These are phyloP conservation scores for Sesia apiformis DNA, from an alignment of 2,888 invertebrate species.

Conservation along the genomic window DNA sequence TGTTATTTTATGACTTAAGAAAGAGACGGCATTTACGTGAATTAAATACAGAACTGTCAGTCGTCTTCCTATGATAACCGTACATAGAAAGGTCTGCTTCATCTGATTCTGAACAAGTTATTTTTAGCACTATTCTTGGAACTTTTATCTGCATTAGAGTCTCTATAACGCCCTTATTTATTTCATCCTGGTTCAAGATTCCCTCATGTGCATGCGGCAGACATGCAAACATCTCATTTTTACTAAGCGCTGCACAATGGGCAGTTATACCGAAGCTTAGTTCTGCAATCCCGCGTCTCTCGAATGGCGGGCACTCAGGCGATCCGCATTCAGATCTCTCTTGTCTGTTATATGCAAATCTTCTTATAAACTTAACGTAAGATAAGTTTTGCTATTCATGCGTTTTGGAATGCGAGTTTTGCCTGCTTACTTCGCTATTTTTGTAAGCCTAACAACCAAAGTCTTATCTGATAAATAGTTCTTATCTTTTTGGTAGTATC, in stretches of 20 bases:
- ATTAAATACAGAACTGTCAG: no score
- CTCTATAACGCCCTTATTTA: not conserved
- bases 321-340: slow-evolving; percentile 1
- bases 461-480: no score
- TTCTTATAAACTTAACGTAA: slow-evolving; percentile 12
- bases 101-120: no score
- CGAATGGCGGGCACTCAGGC: not conserved
- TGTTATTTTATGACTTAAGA: no score
- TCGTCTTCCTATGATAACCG: no score
- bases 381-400: not conserved
- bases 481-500: no score
- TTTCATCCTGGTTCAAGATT: not conserved
- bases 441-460: not conserved
- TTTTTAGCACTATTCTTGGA: no score
- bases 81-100: no score
- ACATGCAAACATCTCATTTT: not conserved
- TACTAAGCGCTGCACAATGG: not conserved
- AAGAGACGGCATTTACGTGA: no score
- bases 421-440: not conserved
- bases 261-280: not conserved
- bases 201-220: not conserved
- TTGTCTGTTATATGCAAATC: slow-evolving; percentile 14
- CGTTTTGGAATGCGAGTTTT: not conserved
- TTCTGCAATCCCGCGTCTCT: not conserved
- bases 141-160: no score